These are phyloP conservation scores for Heliconius ethilla DNA, from an alignment of 2,888 invertebrate species.

Conservation along the genomic window DNA sequence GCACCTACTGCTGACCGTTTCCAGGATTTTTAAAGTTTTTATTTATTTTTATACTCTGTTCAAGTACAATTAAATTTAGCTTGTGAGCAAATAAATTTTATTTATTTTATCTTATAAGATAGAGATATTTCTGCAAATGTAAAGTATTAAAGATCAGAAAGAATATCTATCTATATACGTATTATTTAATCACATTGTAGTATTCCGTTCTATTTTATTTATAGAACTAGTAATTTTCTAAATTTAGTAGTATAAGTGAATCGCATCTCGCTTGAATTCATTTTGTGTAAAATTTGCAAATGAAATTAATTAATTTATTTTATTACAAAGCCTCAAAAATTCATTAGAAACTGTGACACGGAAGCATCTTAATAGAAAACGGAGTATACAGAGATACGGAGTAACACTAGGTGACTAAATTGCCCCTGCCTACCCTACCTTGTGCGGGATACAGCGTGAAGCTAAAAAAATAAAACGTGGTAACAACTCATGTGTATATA, in stretches of 20 bases:
- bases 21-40: slow-evolving; percentile 5
- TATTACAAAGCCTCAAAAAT: not conserved
- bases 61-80: not conserved
- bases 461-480: not conserved
- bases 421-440: not conserved
- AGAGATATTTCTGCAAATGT: no score
- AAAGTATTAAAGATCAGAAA: no score
- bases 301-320: not conserved
- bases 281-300: not conserved
- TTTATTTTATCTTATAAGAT: not conserved
- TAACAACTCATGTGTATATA: not conserved
- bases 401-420: not conserved
- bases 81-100: not conserved
- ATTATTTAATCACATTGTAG: no score
- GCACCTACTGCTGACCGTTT: not conserved
- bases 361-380: not conserved
- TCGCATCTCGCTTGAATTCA: no score
- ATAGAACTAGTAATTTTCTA: no score
- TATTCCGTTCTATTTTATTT: no score
- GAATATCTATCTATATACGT: no score
- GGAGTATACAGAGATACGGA: no score
- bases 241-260: no score
- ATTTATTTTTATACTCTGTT: not conserved
- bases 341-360: not conserved
- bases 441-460: not conserved